These are phyloP conservation scores for Tretioscincus oriximinensis DNA, from an alignment of 2,113 vertebrate genomes.

Conservation along the genomic window DNA sequence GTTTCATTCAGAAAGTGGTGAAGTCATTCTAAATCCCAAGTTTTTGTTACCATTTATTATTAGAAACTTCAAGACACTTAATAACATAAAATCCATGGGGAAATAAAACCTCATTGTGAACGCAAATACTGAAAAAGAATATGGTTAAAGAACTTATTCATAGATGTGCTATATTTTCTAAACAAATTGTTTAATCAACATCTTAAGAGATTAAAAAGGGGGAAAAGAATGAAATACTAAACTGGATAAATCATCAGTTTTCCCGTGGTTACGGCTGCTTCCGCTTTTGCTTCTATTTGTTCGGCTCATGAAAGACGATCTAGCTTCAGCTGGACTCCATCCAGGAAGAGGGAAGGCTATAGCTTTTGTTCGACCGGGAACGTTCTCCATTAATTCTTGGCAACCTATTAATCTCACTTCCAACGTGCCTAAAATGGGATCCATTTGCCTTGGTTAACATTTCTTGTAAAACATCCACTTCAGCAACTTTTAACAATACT, in stretches of 20 bases:
- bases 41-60: not conserved
- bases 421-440: conserved; percentile 83
- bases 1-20: too few species aligned
- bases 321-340: conserved; percentile 96
- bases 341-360: conserved; percentile 85
- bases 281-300: conserved; percentile 89
- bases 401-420: conserved; percentile 99
- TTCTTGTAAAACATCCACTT: not conserved
- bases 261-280: conserved; percentile 89
- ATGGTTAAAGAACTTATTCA: not conserved
- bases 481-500: not conserved
- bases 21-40: not conserved
- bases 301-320: conserved; percentile 95
- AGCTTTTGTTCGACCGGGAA: conserved; percentile 96
- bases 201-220: not conserved
- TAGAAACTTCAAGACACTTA: not conserved
- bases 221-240: conserved; percentile 72
- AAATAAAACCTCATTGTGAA: not conserved
- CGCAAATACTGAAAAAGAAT: not conserved
- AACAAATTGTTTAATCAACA: not conserved
- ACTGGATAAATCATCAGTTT: conserved; percentile 96
- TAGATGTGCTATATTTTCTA: not conserved
- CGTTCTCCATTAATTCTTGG: conserved; percentile 96
- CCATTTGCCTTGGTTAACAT: not conserved
- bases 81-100: not conserved